Conservation (phyloP, 2,797 vertebrate genomes). For the Coregonus sp. region DNA sequence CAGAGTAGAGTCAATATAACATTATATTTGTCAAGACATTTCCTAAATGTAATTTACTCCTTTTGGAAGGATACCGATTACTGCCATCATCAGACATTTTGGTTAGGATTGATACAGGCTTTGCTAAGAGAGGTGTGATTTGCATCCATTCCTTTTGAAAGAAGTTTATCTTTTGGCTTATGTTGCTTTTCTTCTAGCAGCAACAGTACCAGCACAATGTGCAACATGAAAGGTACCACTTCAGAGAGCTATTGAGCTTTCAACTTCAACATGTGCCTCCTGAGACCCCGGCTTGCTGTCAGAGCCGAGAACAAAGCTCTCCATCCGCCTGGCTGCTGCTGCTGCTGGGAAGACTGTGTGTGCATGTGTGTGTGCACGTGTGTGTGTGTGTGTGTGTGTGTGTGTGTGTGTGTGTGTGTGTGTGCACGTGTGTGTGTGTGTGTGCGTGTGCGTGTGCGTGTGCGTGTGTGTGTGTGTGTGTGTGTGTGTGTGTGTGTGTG, state of each 20-base stretch:
- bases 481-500: constrained; percentile 8
- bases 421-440: background rate
- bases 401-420: background rate
- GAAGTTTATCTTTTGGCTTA: constrained; percentile 48
- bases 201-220: constrained; percentile 43
- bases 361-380: too few species aligned
- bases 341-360: constrained; percentile 7
- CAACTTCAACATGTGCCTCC: constrained; percentile 68
- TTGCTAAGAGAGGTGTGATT: constrained; percentile 25
- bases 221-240: constrained; percentile 75
- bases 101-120: background rate
- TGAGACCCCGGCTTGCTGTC: constrained; percentile 71
- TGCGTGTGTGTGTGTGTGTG: background rate
- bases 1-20: background rate
- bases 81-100: background rate
- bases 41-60: constrained; percentile 8
- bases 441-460: background rate
- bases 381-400: constrained; percentile 3
- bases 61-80: constrained; percentile 25
- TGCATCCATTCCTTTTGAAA: constrained; percentile 52
- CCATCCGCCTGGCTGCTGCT: constrained; percentile 50
- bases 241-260: constrained; percentile 72
- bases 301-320: constrained; percentile 67
- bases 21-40: background rate
- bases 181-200: constrained; percentile 49